These are phyloP conservation scores for Kryphioiulus occultus DNA, from an alignment of 2,888 invertebrate genomes.

Conservation along the genomic window DNA sequence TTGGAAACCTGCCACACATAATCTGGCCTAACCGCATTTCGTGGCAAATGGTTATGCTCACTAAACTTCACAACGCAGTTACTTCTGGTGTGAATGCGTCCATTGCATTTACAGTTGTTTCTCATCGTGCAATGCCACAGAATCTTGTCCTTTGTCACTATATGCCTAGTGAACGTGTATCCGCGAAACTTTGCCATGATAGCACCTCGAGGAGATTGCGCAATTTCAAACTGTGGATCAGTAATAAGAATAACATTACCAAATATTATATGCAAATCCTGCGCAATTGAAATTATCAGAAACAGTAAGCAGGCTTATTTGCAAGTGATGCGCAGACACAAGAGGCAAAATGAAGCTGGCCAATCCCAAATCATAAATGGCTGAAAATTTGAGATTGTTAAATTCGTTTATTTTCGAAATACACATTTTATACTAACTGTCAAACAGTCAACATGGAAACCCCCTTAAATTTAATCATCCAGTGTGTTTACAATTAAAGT, in stretches of 20 bases:
- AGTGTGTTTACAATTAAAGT: too few relatives aligned
- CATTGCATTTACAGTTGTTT: background rate
- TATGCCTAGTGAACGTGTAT: background rate
- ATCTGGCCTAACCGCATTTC: too few relatives aligned
- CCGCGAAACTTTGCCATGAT: constrained; percentile 29
- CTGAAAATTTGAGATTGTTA: too few relatives aligned
- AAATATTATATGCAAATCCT: background rate
- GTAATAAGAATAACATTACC: constrained; percentile 13
- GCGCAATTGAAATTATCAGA: background rate
- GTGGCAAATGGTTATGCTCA: background rate
- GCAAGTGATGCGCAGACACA: background rate
- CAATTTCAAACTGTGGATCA: constrained; percentile 26
- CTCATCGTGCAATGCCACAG: constrained; percentile 10
- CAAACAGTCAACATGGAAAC: too few relatives aligned
- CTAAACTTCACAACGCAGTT: background rate
- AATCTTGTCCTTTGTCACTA: constrained; percentile 20
- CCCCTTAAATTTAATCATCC: too few relatives aligned
- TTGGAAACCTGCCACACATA: too few relatives aligned
- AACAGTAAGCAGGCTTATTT: background rate
- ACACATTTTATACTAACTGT: too few relatives aligned
- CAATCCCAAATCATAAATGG: background rate
- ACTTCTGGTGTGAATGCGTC: constrained; percentile 20
- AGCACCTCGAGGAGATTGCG: constrained; percentile 1
- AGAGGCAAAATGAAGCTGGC: background rate
- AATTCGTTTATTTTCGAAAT: too few relatives aligned